Conservation (phyloP, 2,797 vertebrate genomes). For the Botia kubotai region DNA sequence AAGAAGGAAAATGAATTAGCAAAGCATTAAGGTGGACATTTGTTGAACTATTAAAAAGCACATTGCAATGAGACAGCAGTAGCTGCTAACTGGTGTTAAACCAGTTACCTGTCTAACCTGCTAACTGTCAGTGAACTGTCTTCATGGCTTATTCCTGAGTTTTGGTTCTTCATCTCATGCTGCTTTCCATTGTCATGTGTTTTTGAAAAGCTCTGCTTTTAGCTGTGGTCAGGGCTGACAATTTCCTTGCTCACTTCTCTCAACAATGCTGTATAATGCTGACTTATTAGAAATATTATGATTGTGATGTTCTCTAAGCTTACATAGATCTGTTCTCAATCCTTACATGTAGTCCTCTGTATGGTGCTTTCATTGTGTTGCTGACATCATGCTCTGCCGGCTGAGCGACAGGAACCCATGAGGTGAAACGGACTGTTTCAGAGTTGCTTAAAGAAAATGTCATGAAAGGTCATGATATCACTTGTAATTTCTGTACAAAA, state of each 20-base stretch:
- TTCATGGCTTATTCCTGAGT: conserved; percentile 32
- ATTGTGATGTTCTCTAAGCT: not conserved
- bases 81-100: not conserved
- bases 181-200: conserved; percentile 41
- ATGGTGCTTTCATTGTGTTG: no score
- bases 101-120: no score
- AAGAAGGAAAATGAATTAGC: not conserved
- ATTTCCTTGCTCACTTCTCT: conserved; percentile 35
- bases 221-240: conserved; percentile 42
- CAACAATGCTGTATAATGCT: conserved; percentile 15
- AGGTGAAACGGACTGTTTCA: no score
- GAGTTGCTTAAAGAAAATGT: not conserved
- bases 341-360: no score
- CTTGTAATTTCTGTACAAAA: not conserved
- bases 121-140: conserved; percentile 9
- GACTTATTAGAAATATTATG: not conserved
- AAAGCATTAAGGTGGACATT: conserved; percentile 1
- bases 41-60: not conserved
- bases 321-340: not conserved
- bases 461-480: not conserved
- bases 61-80: not conserved
- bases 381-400: no score
- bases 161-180: conserved; percentile 47
- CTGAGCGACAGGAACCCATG: no score
- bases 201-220: conserved; percentile 28